phyloP scores from a whole-genome alignment of 1,140 invertebrate genomes.

The Pteromalus puparum region DNA sequence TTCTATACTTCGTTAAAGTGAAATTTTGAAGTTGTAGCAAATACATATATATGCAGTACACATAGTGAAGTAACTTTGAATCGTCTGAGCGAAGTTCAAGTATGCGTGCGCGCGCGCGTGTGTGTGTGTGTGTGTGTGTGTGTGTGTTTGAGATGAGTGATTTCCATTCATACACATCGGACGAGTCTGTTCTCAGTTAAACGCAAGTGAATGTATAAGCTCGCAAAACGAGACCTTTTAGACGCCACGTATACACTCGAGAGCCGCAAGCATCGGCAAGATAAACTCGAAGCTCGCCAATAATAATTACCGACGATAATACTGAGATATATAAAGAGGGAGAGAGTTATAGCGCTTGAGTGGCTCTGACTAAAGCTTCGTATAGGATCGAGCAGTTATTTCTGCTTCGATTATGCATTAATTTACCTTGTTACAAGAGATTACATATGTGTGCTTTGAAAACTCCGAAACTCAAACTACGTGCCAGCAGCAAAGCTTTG shows the following conservation, averaged over 20 bases:
- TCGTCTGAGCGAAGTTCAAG: background rate
- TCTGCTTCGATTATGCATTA: background rate
- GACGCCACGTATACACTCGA: background rate
- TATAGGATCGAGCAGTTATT: background rate
- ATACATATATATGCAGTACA: background rate
- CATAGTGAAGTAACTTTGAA: background rate
- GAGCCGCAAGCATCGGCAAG: background rate
- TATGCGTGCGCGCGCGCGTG: too few species aligned
- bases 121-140: too few species aligned
- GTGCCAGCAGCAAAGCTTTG: background rate
- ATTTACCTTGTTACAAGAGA: background rate
- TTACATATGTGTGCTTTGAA: background rate
- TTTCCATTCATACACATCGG: too few species aligned
- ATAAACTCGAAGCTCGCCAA: background rate
- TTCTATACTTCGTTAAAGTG: too few species aligned
- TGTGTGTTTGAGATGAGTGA: too few species aligned
- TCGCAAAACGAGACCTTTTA: too few species aligned
- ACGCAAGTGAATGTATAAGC: too few species aligned
- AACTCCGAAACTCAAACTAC: too few species aligned
- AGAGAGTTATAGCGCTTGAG: background rate
- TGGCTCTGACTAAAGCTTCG: slow-evolving; percentile 37
- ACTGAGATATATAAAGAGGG: too few species aligned
- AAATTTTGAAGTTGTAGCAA: too few species aligned
- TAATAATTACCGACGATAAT: slow-evolving; percentile 20
- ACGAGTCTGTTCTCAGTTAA: too few species aligned